Evolutionary conservation across 2,888 invertebrate species (phyloP).

Genomic region (Erebia palarica): DNA sequence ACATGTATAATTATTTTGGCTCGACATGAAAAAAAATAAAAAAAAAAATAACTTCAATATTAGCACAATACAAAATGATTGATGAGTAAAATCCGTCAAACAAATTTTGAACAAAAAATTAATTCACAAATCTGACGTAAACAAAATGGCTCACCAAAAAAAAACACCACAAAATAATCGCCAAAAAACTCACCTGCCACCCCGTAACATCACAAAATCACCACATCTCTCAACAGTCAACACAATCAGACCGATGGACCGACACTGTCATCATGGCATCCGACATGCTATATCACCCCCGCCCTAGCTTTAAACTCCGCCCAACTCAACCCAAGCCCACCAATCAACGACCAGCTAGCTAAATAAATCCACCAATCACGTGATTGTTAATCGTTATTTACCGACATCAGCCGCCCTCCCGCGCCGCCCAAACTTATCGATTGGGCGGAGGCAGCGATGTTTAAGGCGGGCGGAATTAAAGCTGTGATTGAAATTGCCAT

Average conservation of each 20-base stretch:
- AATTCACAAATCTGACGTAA: neutral
- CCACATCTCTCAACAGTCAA: slow-evolving; percentile 32
- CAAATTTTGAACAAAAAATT: neutral
- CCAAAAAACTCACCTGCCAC: slow-evolving; percentile 35
- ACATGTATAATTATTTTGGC: too few species aligned
- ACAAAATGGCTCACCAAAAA: neutral
- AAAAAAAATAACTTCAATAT: too few species aligned
- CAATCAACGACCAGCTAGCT: slow-evolving; percentile 46
- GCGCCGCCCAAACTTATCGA: slow-evolving; percentile 70
- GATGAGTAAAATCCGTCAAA: too few species aligned
- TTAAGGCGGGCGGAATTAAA: slow-evolving; percentile 80
- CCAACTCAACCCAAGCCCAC: slow-evolving; percentile 34
- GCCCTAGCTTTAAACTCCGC: slow-evolving; percentile 36
- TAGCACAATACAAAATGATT: too few species aligned
- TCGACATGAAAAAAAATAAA: too few species aligned
- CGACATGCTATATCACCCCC: slow-evolving; percentile 33
- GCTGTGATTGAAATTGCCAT: slow-evolving; percentile 65
- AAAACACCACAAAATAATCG: neutral
- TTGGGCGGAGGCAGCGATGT: slow-evolving; percentile 72
- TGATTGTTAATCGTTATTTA: slow-evolving; percentile 73
- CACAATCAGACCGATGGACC: slow-evolving; percentile 40
- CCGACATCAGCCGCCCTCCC: slow-evolving; percentile 69
- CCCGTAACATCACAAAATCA: slow-evolving; percentile 28
- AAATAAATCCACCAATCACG: slow-evolving; percentile 47
- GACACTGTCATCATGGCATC: slow-evolving; percentile 32